Base-by-base conservation (phyloP, 2,113 vertebrate species). In the Megaceryle maxima region DNA sequence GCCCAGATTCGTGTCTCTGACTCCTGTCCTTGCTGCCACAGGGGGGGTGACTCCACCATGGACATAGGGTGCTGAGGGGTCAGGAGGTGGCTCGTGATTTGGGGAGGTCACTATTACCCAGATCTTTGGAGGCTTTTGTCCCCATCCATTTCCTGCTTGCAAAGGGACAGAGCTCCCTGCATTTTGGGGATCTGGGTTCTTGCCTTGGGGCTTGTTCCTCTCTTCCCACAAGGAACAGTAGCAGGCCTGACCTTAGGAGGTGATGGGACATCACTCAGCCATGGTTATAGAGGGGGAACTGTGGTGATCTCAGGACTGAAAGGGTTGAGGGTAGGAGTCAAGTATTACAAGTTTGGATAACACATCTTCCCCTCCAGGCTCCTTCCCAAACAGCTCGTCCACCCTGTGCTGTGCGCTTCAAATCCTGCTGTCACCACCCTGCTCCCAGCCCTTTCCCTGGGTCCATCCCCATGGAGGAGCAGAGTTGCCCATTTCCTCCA, bases 11-110 rank as follows among this genome's bases (percentile, higher is more conserved):
- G 1, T 63, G 28, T 33, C 28, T 60, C 39, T 43, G 17, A 37
- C 17, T 62, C 55, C 31, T 0, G 0, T n/a, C 26, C 18, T 48
- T 2, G 7, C 22, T 41, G 14, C 18, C 5, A 2, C 1, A 18
- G 3, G 0, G 0, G 1, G 2, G 19, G 7, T 22, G 69, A 6
- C 20, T 59, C n/a, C 7, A 6, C 6, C 17, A 28, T 21, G 76
- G 68, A 11, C 1, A 2, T 28, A 37, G 17, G 59, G 15, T 48
- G 62, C 68, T 81, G 35, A 0, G 0, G 33, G 48, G 7, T 17
- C 14, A 31, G 75, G 78, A 75, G 31, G 51, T 53, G 62, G 46
- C 31, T 82, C 9, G 0, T 43, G 39, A 4, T 51, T 11, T 51
- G 29, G 43, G 16, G 64, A 53, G 17, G 43, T 43, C 1, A 0